These are phyloP conservation scores for Rhinolophus sinicus DNA, from an alignment of 2,113 vertebrate species.

Conservation along the genomic window DNA sequence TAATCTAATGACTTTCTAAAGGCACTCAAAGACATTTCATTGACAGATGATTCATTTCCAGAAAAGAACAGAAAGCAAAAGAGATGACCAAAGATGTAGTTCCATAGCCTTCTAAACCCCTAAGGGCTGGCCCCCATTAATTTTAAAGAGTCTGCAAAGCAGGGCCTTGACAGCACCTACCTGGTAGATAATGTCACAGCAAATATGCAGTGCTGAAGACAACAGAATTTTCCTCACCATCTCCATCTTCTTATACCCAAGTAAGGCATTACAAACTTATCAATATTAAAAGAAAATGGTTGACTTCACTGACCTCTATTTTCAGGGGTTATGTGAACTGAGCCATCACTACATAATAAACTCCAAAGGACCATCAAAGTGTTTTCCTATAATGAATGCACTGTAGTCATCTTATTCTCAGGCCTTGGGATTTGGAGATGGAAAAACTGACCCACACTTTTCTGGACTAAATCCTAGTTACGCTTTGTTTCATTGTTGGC, in stretches of 20 bases:
- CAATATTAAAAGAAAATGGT: not conserved
- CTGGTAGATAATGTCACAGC: not conserved
- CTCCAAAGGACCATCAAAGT: not conserved
- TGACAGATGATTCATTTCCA: not conserved
- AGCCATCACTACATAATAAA: conserved; percentile 27
- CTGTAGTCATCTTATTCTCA: not conserved
- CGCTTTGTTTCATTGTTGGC: not conserved
- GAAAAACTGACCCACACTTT: not conserved
- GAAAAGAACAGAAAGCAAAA: not conserved
- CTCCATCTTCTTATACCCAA: not conserved
- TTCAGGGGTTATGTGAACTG: conserved; percentile 30
- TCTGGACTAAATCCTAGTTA: not conserved
- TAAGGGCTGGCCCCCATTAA: not conserved
- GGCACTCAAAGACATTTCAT: conserved; percentile 2
- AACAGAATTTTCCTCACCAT: not conserved
- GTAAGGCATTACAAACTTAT: conserved; percentile 8
- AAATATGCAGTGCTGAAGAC: not conserved
- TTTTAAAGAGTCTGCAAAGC: not conserved
- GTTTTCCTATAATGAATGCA: not conserved
- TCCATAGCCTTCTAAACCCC: not conserved
- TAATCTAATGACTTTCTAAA: not conserved
- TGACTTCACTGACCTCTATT: not conserved
- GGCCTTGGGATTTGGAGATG: not conserved
- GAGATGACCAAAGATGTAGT: not conserved
- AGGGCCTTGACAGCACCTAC: not conserved